Conservation (phyloP, 2,888 invertebrate species). For the Prosopocoilus inquinatus region DNA sequence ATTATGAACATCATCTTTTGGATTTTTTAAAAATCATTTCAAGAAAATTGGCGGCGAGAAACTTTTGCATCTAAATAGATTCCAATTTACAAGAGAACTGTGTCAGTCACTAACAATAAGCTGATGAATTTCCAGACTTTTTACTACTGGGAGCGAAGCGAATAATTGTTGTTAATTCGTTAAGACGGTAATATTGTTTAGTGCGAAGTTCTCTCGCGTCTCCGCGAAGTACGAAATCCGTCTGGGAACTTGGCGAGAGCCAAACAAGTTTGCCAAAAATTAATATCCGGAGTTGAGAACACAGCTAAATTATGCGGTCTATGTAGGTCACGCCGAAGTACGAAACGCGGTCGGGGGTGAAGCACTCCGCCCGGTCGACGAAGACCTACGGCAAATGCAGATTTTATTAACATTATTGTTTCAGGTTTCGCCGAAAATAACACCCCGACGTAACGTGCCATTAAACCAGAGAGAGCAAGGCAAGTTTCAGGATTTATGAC, state of each 20-base stretch:
- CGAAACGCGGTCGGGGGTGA: neutral
- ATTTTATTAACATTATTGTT: neutral
- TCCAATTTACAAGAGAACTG: too few relatives aligned
- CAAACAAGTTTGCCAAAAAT: constrained; percentile 12
- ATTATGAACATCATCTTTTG: too few relatives aligned
- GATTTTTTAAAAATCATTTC: too few relatives aligned
- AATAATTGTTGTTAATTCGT: too few relatives aligned
- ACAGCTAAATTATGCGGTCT: constrained; percentile 9
- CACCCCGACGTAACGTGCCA: constrained; percentile 1
- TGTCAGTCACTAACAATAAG: too few relatives aligned
- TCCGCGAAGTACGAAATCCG: neutral
- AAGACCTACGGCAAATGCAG: neutral
- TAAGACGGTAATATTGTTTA: too few relatives aligned
- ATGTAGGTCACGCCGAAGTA: constrained; percentile 3
- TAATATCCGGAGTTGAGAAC: constrained; percentile 10
- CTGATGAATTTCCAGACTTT: too few relatives aligned
- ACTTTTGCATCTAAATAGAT: too few relatives aligned
- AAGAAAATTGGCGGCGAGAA: too few relatives aligned
- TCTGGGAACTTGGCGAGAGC: neutral
- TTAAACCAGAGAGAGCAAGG: neutral
- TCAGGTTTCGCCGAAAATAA: neutral
- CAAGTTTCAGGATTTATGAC: neutral
- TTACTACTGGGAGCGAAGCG: too few relatives aligned
- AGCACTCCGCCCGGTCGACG: neutral
- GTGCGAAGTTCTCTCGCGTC: too few relatives aligned